Evolutionary conservation across 2,797 vertebrate genomes (phyloP).

Genomic region (Cryptoblepharus egeriae): DNA sequence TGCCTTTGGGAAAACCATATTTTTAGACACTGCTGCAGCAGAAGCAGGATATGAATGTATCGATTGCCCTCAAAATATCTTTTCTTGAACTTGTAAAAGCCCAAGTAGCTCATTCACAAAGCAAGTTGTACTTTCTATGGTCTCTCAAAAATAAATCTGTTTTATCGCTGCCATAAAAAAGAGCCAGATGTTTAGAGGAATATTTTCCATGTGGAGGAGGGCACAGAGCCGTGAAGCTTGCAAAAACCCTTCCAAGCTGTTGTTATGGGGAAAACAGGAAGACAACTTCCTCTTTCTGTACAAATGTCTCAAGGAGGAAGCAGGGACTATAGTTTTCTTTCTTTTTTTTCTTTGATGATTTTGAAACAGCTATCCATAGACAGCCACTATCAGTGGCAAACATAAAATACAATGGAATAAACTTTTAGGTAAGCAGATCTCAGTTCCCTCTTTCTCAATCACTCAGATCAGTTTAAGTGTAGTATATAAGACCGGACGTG

Average conservation of each 20-base stretch:
- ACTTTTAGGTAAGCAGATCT: neutral
- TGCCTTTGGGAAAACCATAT: slow-evolving; percentile 47
- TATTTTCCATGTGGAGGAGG: slow-evolving; percentile 82
- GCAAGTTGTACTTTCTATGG: slow-evolving; percentile 61
- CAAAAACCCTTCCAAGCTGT: slow-evolving; percentile 75
- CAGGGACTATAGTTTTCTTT: slow-evolving; percentile 73
- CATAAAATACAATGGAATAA: slow-evolving; percentile 52
- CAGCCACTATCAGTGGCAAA: slow-evolving; percentile 68
- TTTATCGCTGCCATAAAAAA: slow-evolving; percentile 68
- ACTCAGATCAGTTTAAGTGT: no score
- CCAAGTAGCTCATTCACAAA: slow-evolving; percentile 43
- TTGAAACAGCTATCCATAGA: slow-evolving; percentile 80
- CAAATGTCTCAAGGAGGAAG: slow-evolving; percentile 87
- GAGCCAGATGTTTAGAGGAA: slow-evolving; percentile 85
- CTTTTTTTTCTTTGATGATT: slow-evolving; percentile 80
- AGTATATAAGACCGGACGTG: no score
- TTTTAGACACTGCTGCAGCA: slow-evolving; percentile 43
- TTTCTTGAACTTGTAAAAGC: slow-evolving; percentile 49
- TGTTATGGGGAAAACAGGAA: slow-evolving; percentile 94
- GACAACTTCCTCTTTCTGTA: slow-evolving; percentile 86
- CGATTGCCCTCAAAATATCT: slow-evolving; percentile 47
- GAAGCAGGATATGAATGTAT: slow-evolving; percentile 12
- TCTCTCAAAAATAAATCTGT: slow-evolving; percentile 70
- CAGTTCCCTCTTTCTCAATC: no score
- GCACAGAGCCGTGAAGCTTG: slow-evolving; percentile 74